phyloP scores from a whole-genome alignment of 2,797 vertebrate species.

The Enteromius anoplus region DNA sequence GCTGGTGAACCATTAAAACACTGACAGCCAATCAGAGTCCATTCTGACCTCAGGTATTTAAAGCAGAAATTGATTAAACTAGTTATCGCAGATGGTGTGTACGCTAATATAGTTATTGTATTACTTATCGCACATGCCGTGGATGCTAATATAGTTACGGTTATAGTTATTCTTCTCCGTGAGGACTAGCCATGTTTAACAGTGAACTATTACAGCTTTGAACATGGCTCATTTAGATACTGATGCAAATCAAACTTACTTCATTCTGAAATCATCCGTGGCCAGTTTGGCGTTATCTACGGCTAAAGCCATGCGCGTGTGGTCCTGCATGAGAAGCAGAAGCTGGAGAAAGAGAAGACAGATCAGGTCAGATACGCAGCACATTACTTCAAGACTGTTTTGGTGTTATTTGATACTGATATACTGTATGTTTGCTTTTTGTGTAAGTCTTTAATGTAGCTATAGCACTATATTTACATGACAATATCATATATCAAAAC shows the following conservation, averaged over 20 bases:
- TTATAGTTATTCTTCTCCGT: background rate
- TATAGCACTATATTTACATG: background rate
- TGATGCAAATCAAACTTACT: slow-evolving; percentile 65
- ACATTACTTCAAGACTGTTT: background rate
- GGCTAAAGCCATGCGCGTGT: slow-evolving; percentile 68
- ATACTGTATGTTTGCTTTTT: background rate
- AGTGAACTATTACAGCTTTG: background rate
- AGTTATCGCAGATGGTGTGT: too few species aligned
- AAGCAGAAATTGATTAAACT: background rate
- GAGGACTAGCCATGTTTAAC: background rate
- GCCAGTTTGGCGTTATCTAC: slow-evolving; percentile 74
- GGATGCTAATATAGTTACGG: background rate
- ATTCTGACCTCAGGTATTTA: background rate
- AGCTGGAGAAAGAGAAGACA: slow-evolving; percentile 34
- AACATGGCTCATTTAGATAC: background rate
- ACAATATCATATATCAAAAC: background rate
- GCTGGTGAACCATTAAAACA: background rate
- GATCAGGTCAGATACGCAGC: background rate
- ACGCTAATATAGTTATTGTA: background rate
- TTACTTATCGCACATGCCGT: too few species aligned
- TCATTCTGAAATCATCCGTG: slow-evolving; percentile 76
- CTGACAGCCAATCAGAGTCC: background rate
- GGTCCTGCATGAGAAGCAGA: slow-evolving; percentile 54
- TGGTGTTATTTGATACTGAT: background rate
- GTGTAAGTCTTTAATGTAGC: background rate